A percentile compares a stretch with the other conserved stretches of the same genome.
Evolutionary conservation across 23 tunicate genomes (phyloP).

Genomic region (Aplidium turbinatum): DNA sequence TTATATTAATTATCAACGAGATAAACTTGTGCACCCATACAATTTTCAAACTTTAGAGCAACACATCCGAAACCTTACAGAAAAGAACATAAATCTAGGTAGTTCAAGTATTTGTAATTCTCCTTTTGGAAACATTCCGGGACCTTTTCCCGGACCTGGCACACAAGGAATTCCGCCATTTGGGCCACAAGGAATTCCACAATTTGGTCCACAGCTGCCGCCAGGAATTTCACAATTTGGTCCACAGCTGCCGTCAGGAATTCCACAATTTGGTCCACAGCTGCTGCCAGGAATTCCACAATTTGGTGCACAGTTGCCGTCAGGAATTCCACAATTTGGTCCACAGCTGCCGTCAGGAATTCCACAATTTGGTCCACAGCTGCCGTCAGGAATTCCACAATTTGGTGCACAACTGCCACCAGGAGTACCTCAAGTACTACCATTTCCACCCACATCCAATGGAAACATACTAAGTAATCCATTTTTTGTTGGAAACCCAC

Average conservation of each 20-base stretch:
- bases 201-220: neutral
- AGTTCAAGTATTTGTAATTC: too few relatives aligned
- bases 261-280: slow-evolving; percentile 3
- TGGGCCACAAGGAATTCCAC: neutral
- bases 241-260: slow-evolving; percentile 5
- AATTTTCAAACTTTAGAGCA: neutral
- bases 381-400: neutral
- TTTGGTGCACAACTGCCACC: neutral
- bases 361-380: neutral
- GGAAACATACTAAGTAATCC: neutral
- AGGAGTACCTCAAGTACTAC: neutral
- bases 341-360: neutral
- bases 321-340: neutral
- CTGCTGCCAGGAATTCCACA: neutral
- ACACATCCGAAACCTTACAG: neutral
- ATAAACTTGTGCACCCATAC: neutral
- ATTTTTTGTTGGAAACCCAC: neutral
- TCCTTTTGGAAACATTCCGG: neutral
- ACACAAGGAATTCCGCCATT: neutral
- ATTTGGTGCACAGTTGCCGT: slow-evolving; percentile 3
- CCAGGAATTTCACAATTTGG: neutral
- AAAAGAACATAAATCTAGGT: too few relatives aligned
- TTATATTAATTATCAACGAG: neutral
- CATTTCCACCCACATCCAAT: neutral
- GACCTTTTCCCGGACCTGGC: neutral